A percentile compares a stretch with the other conserved stretches of the same genome.
phyloP scores from a whole-genome alignment of 2,797 vertebrate genomes.

The Ptychadena robeensis region DNA sequence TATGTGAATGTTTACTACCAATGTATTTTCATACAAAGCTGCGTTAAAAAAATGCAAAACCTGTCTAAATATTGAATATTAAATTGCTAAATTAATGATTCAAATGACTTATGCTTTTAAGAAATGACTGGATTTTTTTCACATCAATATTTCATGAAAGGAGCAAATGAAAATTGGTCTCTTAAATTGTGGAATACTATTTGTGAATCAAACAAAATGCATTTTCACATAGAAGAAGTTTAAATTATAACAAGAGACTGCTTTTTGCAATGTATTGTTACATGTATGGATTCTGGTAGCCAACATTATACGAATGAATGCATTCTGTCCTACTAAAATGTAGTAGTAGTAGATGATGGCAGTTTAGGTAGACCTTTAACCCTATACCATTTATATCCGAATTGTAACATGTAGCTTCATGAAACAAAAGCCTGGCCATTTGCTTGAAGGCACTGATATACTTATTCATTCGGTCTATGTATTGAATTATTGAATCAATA shows the following conservation, averaged over 20 bases:
- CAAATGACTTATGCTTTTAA: conserved; percentile 2
- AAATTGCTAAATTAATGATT: neutral
- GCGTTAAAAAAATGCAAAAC: conserved; percentile 1
- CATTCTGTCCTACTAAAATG: neutral
- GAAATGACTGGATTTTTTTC: conserved; percentile 7
- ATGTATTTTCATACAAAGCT: neutral
- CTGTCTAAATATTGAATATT: neutral
- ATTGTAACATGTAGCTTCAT: neutral
- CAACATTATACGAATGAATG: neutral
- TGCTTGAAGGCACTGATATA: neutral
- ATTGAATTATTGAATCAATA: conserved; percentile 44
- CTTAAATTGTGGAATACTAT: conserved; percentile 20
- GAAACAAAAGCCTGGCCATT: neutral
- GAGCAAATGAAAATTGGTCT: conserved; percentile 28
- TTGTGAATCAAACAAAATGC: neutral
- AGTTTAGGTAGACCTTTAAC: neutral
- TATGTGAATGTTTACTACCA: neutral
- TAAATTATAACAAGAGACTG: neutral
- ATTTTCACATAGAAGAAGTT: conserved; percentile 6
- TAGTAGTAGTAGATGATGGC: neutral
- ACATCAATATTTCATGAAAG: conserved; percentile 1
- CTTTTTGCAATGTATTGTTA: neutral
- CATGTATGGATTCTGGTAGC: neutral
- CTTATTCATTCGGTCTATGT: conserved; percentile 13
- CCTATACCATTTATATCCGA: neutral